Conservation (phyloP, 2,797 vertebrate genomes). For the Cyclura pinguis region DNA sequence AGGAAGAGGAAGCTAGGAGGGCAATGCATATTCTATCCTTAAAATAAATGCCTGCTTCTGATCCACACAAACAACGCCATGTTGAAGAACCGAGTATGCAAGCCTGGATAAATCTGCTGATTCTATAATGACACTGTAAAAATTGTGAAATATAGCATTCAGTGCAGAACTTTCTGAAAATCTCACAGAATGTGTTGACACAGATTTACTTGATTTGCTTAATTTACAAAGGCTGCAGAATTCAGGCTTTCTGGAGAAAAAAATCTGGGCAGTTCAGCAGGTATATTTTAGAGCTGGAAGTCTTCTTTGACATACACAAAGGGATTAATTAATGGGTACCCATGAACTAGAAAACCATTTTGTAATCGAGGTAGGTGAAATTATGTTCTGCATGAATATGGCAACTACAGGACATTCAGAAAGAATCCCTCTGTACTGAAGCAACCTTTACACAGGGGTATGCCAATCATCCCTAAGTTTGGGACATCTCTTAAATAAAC, state of each 20-base stretch:
- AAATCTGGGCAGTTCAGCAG: not conserved
- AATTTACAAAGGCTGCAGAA: not conserved
- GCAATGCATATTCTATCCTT: not conserved
- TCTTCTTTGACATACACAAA: too few species aligned
- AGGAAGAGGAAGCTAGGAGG: not conserved
- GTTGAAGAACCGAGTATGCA: not conserved
- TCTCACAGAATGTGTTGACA: not conserved
- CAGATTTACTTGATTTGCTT: not conserved
- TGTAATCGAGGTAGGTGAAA: not conserved
- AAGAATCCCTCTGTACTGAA: not conserved
- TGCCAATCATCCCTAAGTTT: not conserved
- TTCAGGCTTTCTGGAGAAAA: not conserved
- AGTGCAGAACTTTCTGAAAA: too few species aligned
- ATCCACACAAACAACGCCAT: not conserved
- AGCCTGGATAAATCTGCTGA: not conserved
- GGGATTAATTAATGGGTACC: not conserved
- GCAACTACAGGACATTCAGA: not conserved
- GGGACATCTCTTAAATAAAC: too few species aligned
- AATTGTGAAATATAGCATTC: not conserved
- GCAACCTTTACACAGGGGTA: too few species aligned
- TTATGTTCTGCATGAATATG: not conserved
- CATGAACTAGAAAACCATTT: not conserved
- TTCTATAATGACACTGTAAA: not conserved
- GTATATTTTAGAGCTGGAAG: not conserved
- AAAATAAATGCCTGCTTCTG: not conserved